phyloP scores from a whole-genome alignment of 2,888 invertebrate species.

The Agrilus mali region DNA sequence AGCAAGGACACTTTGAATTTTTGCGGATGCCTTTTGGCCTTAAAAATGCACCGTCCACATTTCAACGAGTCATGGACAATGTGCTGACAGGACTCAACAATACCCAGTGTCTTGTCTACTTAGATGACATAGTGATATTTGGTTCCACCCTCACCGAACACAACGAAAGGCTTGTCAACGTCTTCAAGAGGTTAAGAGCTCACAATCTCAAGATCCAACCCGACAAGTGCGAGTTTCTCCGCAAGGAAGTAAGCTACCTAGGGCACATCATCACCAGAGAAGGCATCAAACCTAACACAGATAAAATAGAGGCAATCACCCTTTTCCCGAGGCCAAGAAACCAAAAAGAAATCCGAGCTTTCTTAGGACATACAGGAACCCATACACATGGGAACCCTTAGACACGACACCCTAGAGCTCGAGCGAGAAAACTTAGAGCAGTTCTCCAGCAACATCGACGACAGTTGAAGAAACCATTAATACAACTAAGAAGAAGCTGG shows the following conservation, averaged over 20 bases:
- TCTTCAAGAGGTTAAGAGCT: slow-evolving; percentile 13
- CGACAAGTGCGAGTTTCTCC: slow-evolving; percentile 21
- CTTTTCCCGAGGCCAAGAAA: slow-evolving; percentile 13
- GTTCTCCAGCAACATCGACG: too few relatives aligned
- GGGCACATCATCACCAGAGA: slow-evolving; percentile 17
- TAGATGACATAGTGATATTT: slow-evolving; percentile 19
- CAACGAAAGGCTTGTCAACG: too few relatives aligned
- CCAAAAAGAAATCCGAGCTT: slow-evolving; percentile 14
- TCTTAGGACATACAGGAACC: slow-evolving; percentile 16
- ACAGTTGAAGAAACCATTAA: too few relatives aligned
- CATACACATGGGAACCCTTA: too few relatives aligned
- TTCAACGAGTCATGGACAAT: too few relatives aligned
- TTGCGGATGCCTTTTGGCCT: slow-evolving; percentile 19
- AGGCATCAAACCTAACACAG: slow-evolving; percentile 17
- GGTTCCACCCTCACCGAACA: slow-evolving; percentile 15
- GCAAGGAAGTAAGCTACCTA: slow-evolving; percentile 16
- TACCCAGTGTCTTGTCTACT: slow-evolving; percentile 14
- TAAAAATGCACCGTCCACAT: slow-evolving; percentile 27
- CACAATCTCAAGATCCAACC: slow-evolving; percentile 18
- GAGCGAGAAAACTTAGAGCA: too few relatives aligned
- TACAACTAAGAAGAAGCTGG: too few relatives aligned
- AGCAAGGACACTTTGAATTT: slow-evolving; percentile 22
- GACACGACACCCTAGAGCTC: too few relatives aligned
- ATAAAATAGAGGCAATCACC: slow-evolving; percentile 12
- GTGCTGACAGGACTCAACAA: slow-evolving; percentile 15